Evolutionary conservation across 53 echinoderm and acorn worm genomes (phyloP), one percentile per base, ranked within the genome.

Genomic region (Mesocentrotus franciscanus): DNA sequence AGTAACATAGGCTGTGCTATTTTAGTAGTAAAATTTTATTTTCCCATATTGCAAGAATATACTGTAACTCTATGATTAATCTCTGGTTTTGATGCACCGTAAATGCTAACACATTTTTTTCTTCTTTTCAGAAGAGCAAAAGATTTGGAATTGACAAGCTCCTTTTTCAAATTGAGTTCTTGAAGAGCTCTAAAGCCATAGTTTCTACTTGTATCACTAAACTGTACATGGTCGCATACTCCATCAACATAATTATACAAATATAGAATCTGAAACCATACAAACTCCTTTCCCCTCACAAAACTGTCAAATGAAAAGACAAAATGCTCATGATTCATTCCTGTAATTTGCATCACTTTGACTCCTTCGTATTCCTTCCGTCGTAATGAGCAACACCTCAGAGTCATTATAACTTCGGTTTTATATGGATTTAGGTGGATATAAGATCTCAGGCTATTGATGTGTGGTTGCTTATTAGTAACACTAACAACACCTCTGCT

Each of bases 261-360:
- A 68, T 68, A 24, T 0, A 24, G 68, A 76, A 14, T 30, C 9
- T 76, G 33, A 76, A 33, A 30, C 6, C 13, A 33, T 30, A 33
- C 12, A 76, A 76, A 76, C 32, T 75, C 27, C 76, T 10, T 55
- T 84, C 42, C 10, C 22, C 16, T 11, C 84, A 22, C 84, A 84
- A 55, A 79, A 22, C 9, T 84, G 49, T 84, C 84, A 84, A 84
- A 84, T 84, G 16, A 84, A 42, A 22, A 49, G 22, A 84, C 78
- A 84, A 84, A 84, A 18, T 35, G 16, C 18, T 49, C 22, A 49
- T 84, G 84, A 49, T 84, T 84, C 84, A 84, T 55, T 84, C 84
- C 55, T 39, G 0, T 39, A 84, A 84, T 84, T 30, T 42, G 84
- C 42, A 49, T 24, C 29, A 49, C 42, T 55, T 55, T 84, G 27